Evolutionary conservation across 2,797 vertebrate species (phyloP), one percentile per base, ranked within the genome.

Genomic region (Helarctos malayanus): DNA sequence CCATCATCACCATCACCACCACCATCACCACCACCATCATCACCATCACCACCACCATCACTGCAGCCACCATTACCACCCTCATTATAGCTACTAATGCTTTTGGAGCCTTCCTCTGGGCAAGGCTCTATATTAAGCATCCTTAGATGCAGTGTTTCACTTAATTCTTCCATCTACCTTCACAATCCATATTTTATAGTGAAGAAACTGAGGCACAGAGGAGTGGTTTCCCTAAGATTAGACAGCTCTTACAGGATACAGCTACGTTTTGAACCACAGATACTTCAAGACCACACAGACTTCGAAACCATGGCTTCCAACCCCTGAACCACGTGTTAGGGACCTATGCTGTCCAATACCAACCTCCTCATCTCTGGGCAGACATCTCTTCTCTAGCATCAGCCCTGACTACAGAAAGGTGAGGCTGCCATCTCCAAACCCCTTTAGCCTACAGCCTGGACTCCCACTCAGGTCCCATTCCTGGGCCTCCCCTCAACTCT

Each of bases 1-100:
- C 0, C 29, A 59, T 0, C 38, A 38, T 0, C 61, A 10, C 0
- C 12, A n/a, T 0, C 19, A 63, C 0, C 57, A 41, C 0, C n/a
- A 32, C 0, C 29, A 65, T 0, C 25, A 12, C 1, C 18, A n/a
- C 1, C n/a, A 89, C 0, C 59, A 41, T 0, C 45, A 75, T 0
- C 9, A 47, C 0, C 15, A 13, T 0, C 12, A 21, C 0, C 41
- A 19, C 0, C 5, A 35, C 0, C 32, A 59, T 7, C 12, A 15
- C 25, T 10, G 12, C 11, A 25, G 38, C 29, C 54, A 25, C 27
- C 27, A 7, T 29, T 13, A 1, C 73, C 49, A 38, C 61, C 41
- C 13, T 10, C 18, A 18, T 12, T 10, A 7, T 21, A 45, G 25
- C 41, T 7, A 15, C 52, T 52, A 15, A 59, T 27, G 18, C 21